Conservation (phyloP, 2,797 vertebrate genomes). For the Myioborus miniatus region DNA sequence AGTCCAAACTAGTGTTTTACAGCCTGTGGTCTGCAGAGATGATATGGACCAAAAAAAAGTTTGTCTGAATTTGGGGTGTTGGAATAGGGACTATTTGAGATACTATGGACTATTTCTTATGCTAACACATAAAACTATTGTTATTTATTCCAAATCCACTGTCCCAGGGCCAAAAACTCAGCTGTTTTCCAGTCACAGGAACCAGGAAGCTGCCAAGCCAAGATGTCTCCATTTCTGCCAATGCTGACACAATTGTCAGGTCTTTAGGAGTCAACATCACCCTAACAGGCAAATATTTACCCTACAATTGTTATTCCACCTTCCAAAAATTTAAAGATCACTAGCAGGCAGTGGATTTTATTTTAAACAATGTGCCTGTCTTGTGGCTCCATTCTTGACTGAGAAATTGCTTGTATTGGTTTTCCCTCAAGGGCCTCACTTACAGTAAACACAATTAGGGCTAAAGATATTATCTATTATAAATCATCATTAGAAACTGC, state of each 20-base stretch:
- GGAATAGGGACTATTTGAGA: background rate
- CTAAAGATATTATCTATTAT: slow-evolving; percentile 25
- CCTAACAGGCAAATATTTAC: background rate
- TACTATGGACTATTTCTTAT: background rate
- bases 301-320: background rate
- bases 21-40: background rate
- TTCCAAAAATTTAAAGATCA: background rate
- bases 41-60: too few species aligned
- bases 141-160: background rate
- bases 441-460: slow-evolving; percentile 45
- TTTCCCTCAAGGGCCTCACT: slow-evolving; percentile 36
- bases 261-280: background rate
- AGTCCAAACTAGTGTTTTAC: background rate
- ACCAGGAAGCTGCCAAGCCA: background rate
- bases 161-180: background rate
- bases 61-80: background rate
- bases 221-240: background rate
- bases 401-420: slow-evolving; percentile 1
- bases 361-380: background rate
- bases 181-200: background rate
- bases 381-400: background rate
- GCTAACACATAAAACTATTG: background rate
- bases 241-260: background rate
- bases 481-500: background rate
- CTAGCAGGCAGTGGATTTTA: background rate